Percentiles rank a stretch among this genome's conserved stretches.
These are phyloP conservation scores for Microcebus ravelobensis DNA, from an alignment of 2,113 vertebrate genomes.

Conservation along the genomic window DNA sequence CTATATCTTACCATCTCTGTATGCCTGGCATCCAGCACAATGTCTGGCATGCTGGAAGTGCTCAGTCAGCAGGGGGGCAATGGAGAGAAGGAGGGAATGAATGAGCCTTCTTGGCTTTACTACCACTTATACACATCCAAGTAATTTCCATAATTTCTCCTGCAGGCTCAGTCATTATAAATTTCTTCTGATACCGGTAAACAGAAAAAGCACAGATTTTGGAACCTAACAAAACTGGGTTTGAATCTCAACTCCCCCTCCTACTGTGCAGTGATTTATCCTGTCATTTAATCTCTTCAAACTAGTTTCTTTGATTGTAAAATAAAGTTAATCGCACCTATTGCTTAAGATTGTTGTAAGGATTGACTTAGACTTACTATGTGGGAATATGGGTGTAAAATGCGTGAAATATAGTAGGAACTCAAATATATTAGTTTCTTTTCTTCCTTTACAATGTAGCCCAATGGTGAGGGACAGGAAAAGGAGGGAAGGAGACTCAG, in stretches of 20 bases:
- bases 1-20: neutral
- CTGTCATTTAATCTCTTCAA: slow-evolving; percentile 11
- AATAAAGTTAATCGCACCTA: neutral
- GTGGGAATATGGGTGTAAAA: neutral
- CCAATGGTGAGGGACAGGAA: neutral
- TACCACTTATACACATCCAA: neutral
- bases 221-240: neutral
- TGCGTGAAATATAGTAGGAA: neutral
- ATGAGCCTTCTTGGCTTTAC: neutral
- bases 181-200: neutral
- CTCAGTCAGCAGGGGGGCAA: neutral
- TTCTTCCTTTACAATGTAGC: neutral
- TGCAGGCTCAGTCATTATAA: neutral
- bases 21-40: neutral
- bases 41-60: neutral
- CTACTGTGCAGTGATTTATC: neutral
- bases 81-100: neutral
- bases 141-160: neutral
- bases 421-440: neutral
- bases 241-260: neutral
- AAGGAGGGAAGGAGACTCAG: neutral
- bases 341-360: neutral
- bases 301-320: slow-evolving; percentile 29
- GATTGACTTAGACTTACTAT: neutral
- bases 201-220: slow-evolving; percentile 21